Evolutionary conservation across 2,113 vertebrate species (phyloP), one percentile per base, ranked within the genome.

Genomic region (Tragelaphus scriptus): DNA sequence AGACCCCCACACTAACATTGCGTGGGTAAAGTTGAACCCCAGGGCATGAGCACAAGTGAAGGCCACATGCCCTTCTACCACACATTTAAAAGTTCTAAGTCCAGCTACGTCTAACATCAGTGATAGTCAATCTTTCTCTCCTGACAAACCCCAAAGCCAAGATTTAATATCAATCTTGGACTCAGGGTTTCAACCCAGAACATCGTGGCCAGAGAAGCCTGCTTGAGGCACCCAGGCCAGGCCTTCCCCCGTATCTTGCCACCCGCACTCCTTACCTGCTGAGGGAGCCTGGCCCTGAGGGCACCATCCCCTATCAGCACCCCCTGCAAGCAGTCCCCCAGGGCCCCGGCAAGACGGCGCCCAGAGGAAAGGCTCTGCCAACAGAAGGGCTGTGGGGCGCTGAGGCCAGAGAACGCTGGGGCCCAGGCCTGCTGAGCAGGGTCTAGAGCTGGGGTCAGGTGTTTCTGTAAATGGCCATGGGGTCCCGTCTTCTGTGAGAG

Each of bases 291-390:
- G 81, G 59, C 40, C 81, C 59, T 58, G 51, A 21, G 4, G 53
- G 12, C 6, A 3, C 44, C 5, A 0, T 28, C 2, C 16, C 30
- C n/a, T 40, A 16, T 19, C 16, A 51, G 0, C 5, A 3, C 3
- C 49, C 12, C 10, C 12, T 91, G 23, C 14, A 51, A 36, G 55
- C 28, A 51, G 51, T 13, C 21, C 2, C 53, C 49, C 2, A 5
- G 49, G 91, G 44, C 32, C 32, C 26, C 1, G 14, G 55, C 61
- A 32, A 11, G 30, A 81, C n/a, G 40, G 28, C 51, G 47, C 40
- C 3, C 40, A 89, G 32, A 94, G 53, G 55, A 82, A n/a, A 81
- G 16, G 51, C 17, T 19, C 1, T 36, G 13, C 5, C 13, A 59
- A 58, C 40, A 82, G 36, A 30, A 58, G 36, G 21, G 36, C 11